phyloP scores from a whole-genome alignment of 2,113 vertebrate species.

The Ictalurus furcatus region DNA sequence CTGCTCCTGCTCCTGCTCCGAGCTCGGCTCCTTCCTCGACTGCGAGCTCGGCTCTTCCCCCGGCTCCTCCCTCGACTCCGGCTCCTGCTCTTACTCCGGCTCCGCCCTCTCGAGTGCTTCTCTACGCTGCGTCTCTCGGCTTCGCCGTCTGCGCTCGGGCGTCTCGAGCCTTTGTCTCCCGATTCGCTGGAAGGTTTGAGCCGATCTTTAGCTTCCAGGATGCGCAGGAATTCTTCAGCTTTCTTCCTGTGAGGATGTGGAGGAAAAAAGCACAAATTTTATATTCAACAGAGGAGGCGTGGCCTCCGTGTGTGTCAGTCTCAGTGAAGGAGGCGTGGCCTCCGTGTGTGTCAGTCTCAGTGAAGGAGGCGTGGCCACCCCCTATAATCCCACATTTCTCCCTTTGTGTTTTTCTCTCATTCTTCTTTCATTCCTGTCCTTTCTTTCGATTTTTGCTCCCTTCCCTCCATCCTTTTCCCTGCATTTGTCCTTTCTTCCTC shows the following conservation, averaged over 20 bases:
- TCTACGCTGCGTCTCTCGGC: not conserved
- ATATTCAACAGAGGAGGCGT: not conserved
- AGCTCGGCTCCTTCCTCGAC: slow-evolving; percentile 26
- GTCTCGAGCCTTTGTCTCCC: slow-evolving; percentile 29
- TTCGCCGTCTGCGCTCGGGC: not conserved
- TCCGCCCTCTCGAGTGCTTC: slow-evolving; percentile 35
- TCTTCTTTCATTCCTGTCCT: not conserved
- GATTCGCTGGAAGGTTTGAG: not conserved
- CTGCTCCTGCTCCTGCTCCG: slow-evolving; percentile 25
- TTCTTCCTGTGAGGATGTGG: slow-evolving; percentile 59
- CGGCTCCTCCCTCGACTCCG: slow-evolving; percentile 65
- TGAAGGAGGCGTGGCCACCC: not conserved
- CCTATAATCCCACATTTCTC: not conserved
- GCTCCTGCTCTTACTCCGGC: slow-evolving; percentile 34
- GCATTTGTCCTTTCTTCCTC: not conserved
- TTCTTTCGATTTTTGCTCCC: not conserved
- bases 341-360: not conserved
- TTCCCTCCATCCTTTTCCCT: too few relatives aligned
- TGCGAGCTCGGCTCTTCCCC: slow-evolving; percentile 16
- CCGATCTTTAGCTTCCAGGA: slow-evolving; percentile 65
- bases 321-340: not conserved
- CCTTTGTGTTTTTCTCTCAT: not conserved
- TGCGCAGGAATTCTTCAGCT: slow-evolving; percentile 73
- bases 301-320: not conserved
- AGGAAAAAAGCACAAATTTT: not conserved